Base-by-base conservation (phyloP, 1,140 invertebrate genomes). In the Melanaphis sacchari region DNA sequence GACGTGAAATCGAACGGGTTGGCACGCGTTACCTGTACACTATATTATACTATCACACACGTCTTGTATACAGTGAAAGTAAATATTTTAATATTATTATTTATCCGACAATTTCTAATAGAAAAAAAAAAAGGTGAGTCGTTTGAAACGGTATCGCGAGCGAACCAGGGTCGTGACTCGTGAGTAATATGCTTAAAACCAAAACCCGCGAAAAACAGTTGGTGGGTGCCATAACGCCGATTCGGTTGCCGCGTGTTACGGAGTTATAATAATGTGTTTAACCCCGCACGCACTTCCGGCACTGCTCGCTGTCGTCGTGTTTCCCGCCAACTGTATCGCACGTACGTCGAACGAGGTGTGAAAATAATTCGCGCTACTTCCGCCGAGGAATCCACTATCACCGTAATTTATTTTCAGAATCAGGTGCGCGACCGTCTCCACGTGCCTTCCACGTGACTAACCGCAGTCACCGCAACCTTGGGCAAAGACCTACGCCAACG, bases 401-500 rank as follows among this genome's bases (percentile, higher is more conserved):
- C 54, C 15, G 11, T 15, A 9, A 1, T 59, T 31, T 31, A 52
- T 52, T 76, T 76, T 76, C 15, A 43, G 5, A 85, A 85, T 15
- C 84, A 85, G 41, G 84, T n/a, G 84, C 26, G 54, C 66, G 43
- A 76, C 26, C 18, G 41, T 7, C 7, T 93, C 91, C 91, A 93
- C 91, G 91, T 85, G 91, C 91, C 41, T 54, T 84, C 91, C 91
- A 93, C 91, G 91, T 93, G 91, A 90, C 89, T 46, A 46, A 41
- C 89, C 89, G 38, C 54, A 24, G 43, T 26, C 91, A 26, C 91
- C 66, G 91, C 36, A 93, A 93, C 91, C 81, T 93, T 85, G 91
- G 46, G n/a, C 81, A 85, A 85, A 85, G 91, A 93, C 91, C 91
- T 93, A 93, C 81, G 81, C 91, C 91, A 93, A 93, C 91, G 76